Base-by-base conservation (phyloP, 2,888 invertebrate genomes). In the Synanthedon formicaeformis region DNA sequence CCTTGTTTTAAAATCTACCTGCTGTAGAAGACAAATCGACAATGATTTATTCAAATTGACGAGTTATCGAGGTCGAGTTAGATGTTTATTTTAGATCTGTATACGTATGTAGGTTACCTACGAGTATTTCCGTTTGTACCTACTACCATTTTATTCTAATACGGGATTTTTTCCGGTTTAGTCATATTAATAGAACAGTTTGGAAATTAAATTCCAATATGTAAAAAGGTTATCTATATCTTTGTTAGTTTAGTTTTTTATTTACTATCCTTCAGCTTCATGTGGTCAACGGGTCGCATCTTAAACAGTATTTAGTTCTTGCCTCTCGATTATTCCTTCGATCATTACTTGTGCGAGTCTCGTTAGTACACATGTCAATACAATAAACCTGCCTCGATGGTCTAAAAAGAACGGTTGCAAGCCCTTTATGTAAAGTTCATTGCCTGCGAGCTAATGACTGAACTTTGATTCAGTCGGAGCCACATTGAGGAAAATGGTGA, bases 371-470 rank as follows among this genome's bases (percentile, higher is more conserved):
- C 71, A 74, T 81, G 79, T 82, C 81, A 78, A 65, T 64, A 64
- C 81, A 78, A 65, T 64, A 64, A 63, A 79, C 80, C 76, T 78
- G 77, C 76, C 77, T 73, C 73, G 72, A 65, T 74, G 74, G 76
- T 76, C 78, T 78, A 34, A 34, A 81, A 78, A 75, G 76, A 67
- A 74, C 69, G 75, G 78, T 76, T 77, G 75, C 78, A 77, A 70
- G 69, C 76, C 78, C 75, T 83, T 85, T 86, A 83, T 83, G 61
- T 70, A 57, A 54, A 64, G 85, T 83, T 79, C 85, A 73, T 85
- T 86, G 75, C 82, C 83, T 73, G 59, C 67, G 66, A 58, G 76
- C 75, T 86, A 85, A 87, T 86, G 84, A 86, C 84, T 85, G 83
- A 75, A 77, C 34, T 34, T 34, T 34, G 77, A 72, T 71, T 71